Evolutionary conservation across 2,797 vertebrate species (phyloP).

Genomic region (Sebastes steindachneri): DNA sequence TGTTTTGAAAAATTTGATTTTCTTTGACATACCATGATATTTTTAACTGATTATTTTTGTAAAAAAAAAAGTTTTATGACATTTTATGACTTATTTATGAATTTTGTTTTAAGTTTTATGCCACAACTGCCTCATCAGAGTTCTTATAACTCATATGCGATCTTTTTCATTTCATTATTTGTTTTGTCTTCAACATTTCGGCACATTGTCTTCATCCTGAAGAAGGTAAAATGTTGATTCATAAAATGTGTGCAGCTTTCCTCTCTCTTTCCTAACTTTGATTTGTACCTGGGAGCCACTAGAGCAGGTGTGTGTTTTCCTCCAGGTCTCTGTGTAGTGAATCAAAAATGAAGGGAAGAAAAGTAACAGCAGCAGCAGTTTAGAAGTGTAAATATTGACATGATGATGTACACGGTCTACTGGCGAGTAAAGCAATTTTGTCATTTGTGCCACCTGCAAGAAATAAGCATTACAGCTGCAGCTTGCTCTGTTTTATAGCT

Average conservation of each 20-base stretch:
- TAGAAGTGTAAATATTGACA: background rate
- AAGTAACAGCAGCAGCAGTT: background rate
- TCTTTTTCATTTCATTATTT: background rate
- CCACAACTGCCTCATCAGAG: too few species aligned
- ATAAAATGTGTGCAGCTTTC: background rate
- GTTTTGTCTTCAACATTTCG: background rate
- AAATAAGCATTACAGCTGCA: background rate
- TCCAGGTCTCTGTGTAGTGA: background rate
- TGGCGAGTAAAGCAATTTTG: background rate
- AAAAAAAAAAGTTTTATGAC: too few species aligned
- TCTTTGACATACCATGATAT: too few species aligned
- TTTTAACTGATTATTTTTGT: too few species aligned
- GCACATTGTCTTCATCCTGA: background rate
- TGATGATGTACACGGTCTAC: background rate
- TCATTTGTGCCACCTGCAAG: background rate
- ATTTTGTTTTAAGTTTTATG: too few species aligned
- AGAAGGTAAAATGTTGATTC: background rate
- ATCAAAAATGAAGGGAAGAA: background rate
- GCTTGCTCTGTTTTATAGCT: background rate
- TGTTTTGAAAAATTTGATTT: accelerated
- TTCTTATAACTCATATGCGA: background rate
- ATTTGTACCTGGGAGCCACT: background rate
- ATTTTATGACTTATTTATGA: too few species aligned
- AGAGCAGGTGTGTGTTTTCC: background rate
- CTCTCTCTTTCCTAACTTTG: background rate